phyloP scores from a whole-genome alignment of 2,888 invertebrate genomes.

The Pyrrhosoma nymphula region DNA sequence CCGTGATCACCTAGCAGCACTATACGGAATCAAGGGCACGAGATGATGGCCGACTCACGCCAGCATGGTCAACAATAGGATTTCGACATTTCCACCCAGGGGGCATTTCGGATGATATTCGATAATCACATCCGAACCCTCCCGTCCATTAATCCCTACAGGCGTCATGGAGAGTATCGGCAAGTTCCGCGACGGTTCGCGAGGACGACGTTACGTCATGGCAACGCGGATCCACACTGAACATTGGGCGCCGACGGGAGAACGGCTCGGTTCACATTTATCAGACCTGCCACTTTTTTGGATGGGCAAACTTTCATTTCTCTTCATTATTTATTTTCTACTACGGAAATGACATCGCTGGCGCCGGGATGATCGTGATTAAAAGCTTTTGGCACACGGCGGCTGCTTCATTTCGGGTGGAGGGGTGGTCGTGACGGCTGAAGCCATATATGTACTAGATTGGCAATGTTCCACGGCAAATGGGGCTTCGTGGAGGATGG shows the following conservation, averaged over 20 bases:
- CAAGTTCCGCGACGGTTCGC: not conserved
- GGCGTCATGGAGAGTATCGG: not conserved
- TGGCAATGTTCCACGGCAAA: not conserved
- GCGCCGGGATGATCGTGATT: conserved; percentile 23
- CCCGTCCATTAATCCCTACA: not conserved
- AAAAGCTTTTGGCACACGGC: conserved; percentile 34
- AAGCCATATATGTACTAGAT: conserved; percentile 4
- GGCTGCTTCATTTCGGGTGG: not conserved
- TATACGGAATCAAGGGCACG: not conserved
- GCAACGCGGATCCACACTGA: not conserved
- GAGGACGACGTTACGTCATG: not conserved
- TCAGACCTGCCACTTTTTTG: not conserved
- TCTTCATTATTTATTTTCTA: not conserved
- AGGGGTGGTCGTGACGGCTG: not conserved
- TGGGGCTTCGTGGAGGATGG: not conserved
- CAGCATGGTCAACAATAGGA: not conserved
- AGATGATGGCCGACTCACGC: not conserved
- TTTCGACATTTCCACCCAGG: no score
- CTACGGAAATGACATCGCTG: conserved; percentile 14
- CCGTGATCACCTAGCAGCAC: not conserved
- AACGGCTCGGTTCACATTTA: not conserved
- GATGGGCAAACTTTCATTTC: not conserved
- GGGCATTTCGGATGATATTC: not conserved
- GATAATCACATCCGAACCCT: not conserved
- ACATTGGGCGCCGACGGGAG: not conserved